A percentile compares a stretch with the other conserved stretches of the same genome.
Evolutionary conservation across 2,888 invertebrate species (phyloP).

Genomic region (Ecliptopera silaceata): DNA sequence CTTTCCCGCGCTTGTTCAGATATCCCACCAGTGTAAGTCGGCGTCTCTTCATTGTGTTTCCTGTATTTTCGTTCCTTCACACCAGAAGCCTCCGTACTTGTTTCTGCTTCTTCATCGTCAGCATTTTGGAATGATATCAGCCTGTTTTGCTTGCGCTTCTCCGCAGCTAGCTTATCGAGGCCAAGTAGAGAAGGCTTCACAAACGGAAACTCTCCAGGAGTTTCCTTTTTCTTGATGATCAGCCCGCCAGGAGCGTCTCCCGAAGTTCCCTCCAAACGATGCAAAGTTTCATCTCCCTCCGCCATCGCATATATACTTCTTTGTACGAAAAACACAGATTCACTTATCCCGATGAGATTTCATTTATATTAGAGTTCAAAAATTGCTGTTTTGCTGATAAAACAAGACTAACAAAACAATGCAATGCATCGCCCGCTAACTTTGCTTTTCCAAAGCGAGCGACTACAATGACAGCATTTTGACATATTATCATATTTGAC

Average conservation of each 20-base stretch:
- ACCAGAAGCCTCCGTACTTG: constrained; percentile 42
- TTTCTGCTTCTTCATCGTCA: constrained; percentile 55
- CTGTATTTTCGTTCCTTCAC: constrained; percentile 87
- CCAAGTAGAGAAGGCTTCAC: constrained; percentile 91
- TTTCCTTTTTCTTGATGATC: constrained; percentile 85
- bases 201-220: constrained; percentile 87
- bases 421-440: background rate
- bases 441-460: background rate
- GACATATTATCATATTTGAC: too few relatives aligned
- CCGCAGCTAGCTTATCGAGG: constrained; percentile 92
- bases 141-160: constrained; percentile 86
- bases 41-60: constrained; percentile 92
- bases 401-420: constrained; percentile 14
- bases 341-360: background rate
- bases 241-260: constrained; percentile 87
- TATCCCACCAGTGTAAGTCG: constrained; percentile 96
- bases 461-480: background rate
- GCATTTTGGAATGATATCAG: constrained; percentile 86
- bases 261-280: constrained; percentile 88
- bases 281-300: constrained; percentile 83
- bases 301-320: constrained; percentile 49
- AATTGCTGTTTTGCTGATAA: constrained; percentile 5
- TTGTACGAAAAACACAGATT: constrained; percentile 12
- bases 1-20: constrained; percentile 90
- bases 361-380: constrained; percentile 19